phyloP scores from a whole-genome alignment of 2,113 vertebrate genomes.

The Echinops telfairi region DNA sequence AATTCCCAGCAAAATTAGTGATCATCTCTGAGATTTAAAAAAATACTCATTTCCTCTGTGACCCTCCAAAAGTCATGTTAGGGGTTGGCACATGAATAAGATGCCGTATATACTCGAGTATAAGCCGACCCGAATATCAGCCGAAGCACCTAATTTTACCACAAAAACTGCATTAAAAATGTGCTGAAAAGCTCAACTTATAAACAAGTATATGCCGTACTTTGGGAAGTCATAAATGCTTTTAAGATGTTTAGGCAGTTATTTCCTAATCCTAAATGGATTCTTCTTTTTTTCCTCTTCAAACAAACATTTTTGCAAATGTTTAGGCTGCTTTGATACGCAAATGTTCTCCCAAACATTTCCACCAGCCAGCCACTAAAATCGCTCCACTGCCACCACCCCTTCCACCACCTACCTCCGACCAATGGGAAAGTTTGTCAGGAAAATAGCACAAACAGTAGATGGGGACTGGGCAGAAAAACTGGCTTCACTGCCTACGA shows the following conservation, averaged over 20 bases:
- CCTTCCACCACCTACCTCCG: neutral
- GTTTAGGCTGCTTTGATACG: conserved; percentile 81
- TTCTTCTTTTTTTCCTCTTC: conserved; percentile 41
- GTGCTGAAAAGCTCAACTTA: too few relatives aligned
- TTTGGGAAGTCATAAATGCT: conserved; percentile 71
- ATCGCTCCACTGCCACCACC: conserved; percentile 1
- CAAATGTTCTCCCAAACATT: conserved; percentile 77
- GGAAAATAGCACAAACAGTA: conserved; percentile 65
- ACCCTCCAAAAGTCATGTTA: conserved; percentile 37
- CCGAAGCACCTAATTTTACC: too few relatives aligned
- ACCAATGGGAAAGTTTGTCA: conserved; percentile 80
- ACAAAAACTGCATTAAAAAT: too few relatives aligned
- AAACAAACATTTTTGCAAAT: conserved; percentile 82
- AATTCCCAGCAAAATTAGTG: conserved; percentile 14
- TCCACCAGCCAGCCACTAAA: conserved; percentile 72
- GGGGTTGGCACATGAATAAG: conserved; percentile 43
- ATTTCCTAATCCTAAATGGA: conserved; percentile 69
- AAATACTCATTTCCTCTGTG: conserved; percentile 4
- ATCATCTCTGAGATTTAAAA: neutral
- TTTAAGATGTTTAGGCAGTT: conserved; percentile 73
- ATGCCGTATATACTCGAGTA: too few relatives aligned
- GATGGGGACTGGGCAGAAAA: conserved; percentile 5
- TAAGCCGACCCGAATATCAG: too few relatives aligned
- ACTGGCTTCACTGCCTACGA: conserved; percentile 58
- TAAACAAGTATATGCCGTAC: neutral